A percentile compares a stretch with the other conserved stretches of the same genome.
phyloP scores from a whole-genome alignment of 2,888 invertebrate genomes.

The Apamea anceps region DNA sequence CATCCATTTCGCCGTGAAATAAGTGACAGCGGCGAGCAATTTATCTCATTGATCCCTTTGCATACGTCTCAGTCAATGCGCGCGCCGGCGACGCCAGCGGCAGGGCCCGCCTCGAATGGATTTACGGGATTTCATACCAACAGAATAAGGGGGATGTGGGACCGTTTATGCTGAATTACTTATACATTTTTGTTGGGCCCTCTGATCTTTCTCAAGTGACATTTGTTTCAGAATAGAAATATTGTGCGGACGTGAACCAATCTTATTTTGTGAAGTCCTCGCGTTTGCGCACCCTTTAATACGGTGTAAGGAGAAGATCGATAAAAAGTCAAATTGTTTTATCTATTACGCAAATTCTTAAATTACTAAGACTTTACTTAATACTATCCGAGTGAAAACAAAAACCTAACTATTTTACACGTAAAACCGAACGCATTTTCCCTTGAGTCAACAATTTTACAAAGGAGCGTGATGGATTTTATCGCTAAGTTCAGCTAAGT shows the following conservation, averaged over 20 bases:
- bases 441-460: constrained; percentile 44
- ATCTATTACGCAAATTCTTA: background rate
- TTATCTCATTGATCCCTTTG: constrained; percentile 88
- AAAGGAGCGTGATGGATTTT: constrained; percentile 54
- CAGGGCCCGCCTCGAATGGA: constrained; percentile 75
- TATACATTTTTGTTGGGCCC: constrained; percentile 75
- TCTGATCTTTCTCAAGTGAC: constrained; percentile 73
- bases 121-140: constrained; percentile 79
- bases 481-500: constrained; percentile 48
- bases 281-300: constrained; percentile 29
- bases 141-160: constrained; percentile 76
- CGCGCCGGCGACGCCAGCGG: constrained; percentile 69
- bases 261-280: constrained; percentile 54
- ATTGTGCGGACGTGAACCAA: constrained; percentile 66
- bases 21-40: constrained; percentile 85
- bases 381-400: background rate
- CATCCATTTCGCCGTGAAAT: constrained; percentile 80
- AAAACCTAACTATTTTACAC: constrained; percentile 25
- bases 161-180: constrained; percentile 78
- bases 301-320: background rate
- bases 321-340: background rate
- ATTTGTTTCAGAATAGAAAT: constrained; percentile 68
- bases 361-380: background rate
- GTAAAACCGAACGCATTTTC: constrained; percentile 22
- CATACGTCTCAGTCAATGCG: constrained; percentile 87